These are phyloP conservation scores for Sorex araneus DNA, from an alignment of 2,113 vertebrate species.

Conservation along the genomic window DNA sequence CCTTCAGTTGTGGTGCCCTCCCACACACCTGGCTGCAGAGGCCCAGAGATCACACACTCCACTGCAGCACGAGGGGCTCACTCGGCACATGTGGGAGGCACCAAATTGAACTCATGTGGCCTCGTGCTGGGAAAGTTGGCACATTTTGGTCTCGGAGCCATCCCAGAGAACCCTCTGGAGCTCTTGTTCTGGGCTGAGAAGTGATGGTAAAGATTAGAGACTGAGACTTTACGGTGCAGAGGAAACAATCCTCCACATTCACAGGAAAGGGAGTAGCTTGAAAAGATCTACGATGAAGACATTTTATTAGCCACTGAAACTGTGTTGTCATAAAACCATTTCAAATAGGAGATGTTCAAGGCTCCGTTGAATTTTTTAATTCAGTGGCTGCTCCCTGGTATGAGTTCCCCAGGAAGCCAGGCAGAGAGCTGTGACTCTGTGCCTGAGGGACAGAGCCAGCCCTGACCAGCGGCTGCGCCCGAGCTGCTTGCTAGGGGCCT, in stretches of 20 bases:
- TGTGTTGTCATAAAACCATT: background rate
- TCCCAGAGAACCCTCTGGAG: no score
- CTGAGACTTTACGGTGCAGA: background rate
- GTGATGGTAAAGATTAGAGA: background rate
- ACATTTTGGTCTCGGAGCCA: no score
- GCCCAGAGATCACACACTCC: no score
- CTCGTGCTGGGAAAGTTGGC: no score
- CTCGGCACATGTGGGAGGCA: no score
- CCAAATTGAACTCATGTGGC: no score
- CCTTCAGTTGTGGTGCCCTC: no score
- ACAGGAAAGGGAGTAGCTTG: background rate
- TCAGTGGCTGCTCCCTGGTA: background rate
- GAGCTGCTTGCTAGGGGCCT: background rate
- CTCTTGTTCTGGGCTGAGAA: constrained; percentile 22
- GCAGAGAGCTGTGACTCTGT: background rate
- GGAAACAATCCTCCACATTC: background rate
- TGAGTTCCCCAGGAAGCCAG: background rate
- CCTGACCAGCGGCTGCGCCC: background rate
- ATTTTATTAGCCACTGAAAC: constrained; percentile 54
- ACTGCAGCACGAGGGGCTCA: no score
- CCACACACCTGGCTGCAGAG: no score
- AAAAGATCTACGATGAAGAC: background rate
- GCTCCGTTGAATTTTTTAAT: constrained; percentile 39
- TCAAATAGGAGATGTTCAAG: constrained; percentile 5
- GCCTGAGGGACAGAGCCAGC: background rate